phyloP scores from a whole-genome alignment of 1,140 invertebrate species.

The Sitodiplosis mosellana region DNA sequence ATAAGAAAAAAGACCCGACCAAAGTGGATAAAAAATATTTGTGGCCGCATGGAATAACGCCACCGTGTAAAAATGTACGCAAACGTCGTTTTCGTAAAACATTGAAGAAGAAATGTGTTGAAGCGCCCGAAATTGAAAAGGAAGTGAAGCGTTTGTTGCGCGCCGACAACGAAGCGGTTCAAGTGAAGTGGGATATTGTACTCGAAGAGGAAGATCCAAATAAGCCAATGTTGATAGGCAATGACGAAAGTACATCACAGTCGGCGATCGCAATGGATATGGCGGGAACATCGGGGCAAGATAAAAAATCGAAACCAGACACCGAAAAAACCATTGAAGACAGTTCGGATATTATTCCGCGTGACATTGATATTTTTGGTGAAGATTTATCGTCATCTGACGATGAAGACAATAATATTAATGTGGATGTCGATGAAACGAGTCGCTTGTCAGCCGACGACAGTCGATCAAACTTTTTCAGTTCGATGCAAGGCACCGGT shows the following conservation, averaged over 20 bases:
- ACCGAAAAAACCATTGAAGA: neutral
- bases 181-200: slow-evolving; percentile 82
- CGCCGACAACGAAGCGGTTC: slow-evolving; percentile 80
- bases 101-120: slow-evolving; percentile 89
- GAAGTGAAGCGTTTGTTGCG: slow-evolving; percentile 81
- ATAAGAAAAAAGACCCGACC: slow-evolving; percentile 76
- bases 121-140: slow-evolving; percentile 95
- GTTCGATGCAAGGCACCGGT: slow-evolving; percentile 8
- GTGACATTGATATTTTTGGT: slow-evolving; percentile 73
- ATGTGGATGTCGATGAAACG: slow-evolving; percentile 60
- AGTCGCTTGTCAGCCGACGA: slow-evolving; percentile 56
- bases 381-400: slow-evolving; percentile 71
- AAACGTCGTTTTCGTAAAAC: slow-evolving; percentile 88
- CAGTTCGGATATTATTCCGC: slow-evolving; percentile 23
- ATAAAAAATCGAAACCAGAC: slow-evolving; percentile 1
- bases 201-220: slow-evolving; percentile 62
- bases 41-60: slow-evolving; percentile 84
- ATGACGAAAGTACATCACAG: neutral
- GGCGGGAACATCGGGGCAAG: neutral
- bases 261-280: neutral
- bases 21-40: slow-evolving; percentile 90
- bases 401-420: slow-evolving; percentile 50
- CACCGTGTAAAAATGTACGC: slow-evolving; percentile 86
- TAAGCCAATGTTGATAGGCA: slow-evolving; percentile 18
- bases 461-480: slow-evolving; percentile 26